Evolutionary conservation across 2,797 vertebrate genomes (phyloP), one percentile per base, ranked within the genome.

Genomic region (Danio choprae): DNA sequence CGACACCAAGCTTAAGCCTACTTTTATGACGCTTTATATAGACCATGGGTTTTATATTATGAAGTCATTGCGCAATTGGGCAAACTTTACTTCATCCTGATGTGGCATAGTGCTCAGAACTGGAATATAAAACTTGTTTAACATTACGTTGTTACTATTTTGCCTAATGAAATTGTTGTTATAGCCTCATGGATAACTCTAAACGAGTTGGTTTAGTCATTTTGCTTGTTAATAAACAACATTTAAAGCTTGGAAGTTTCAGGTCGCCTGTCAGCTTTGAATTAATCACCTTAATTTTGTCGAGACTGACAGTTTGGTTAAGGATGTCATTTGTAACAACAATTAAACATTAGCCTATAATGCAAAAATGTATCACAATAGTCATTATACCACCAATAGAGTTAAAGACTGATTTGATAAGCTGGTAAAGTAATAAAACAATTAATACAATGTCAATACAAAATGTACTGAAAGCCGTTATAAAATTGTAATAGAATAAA

Each of bases 51-150:
- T 56, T 18, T 56, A 36, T 46, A 59, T 48, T 44, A 59, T 60
- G 11, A 60, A 36, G 18, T 46, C 55, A 60, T n/a, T 48, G 55
- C 71, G 55, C 41, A 60, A 44, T 55, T 65, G 20, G 20, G 60
- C 20, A 44, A 76, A 65, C 74, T 76, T 64, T 44, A 76, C 22
- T 36, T 38, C 53, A 55, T 74, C 38, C 38, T 44, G 53, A 13
- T 72, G 40, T 44, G 70, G 1, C 69, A 12, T n/a, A 58, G 22
- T 29, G 40, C 7, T 11, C 40, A 29, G 18, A 58, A 58, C 40
- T 16, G 12, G 29, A 44, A 56, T 43, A 56, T n/a, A 43, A 72
- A 58, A 22, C 51, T 9, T 22, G 43, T 22, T 69, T 51, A 6
- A 69, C 11, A 29, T 29, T 29, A 29, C 29, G 29, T 29, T 29